Evolutionary conservation across 2,888 invertebrate genomes (phyloP).

Genomic region (Argyresthia albistria): DNA sequence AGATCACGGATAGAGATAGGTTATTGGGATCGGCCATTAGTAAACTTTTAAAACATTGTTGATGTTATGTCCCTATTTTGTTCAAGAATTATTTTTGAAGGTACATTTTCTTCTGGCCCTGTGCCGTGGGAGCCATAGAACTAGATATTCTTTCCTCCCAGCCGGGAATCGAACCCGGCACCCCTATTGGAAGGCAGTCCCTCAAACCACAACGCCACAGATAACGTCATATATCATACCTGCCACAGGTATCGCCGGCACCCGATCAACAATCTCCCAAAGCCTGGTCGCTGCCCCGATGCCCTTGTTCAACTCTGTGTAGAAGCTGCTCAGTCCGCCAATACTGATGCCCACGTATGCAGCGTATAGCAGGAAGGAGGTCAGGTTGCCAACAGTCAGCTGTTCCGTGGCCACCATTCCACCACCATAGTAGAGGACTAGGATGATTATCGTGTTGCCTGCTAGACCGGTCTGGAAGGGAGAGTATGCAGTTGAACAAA

Average conservation of each 20-base stretch:
- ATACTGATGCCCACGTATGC: constrained; percentile 94
- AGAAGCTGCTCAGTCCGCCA: constrained; percentile 92
- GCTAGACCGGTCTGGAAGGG: constrained; percentile 82
- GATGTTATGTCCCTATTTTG: too few relatives aligned
- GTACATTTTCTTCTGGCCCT: too few relatives aligned
- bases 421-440: constrained; percentile 94
- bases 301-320: constrained; percentile 94
- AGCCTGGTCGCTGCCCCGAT: constrained; percentile 92
- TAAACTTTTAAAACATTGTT: too few relatives aligned
- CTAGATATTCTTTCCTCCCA: too few relatives aligned
- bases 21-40: too few relatives aligned
- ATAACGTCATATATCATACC: constrained; percentile 64
- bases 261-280: constrained; percentile 90
- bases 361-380: constrained; percentile 95
- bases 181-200: too few relatives aligned
- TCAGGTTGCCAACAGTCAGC: constrained; percentile 88
- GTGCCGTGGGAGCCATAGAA: too few relatives aligned
- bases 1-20: too few relatives aligned
- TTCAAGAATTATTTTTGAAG: too few relatives aligned
- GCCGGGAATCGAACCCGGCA: too few relatives aligned
- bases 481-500: neutral
- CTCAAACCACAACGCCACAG: too few relatives aligned
- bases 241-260: constrained; percentile 81
- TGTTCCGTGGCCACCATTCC: constrained; percentile 86
- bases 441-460: constrained; percentile 91